Percentiles rank a stretch among this genome's conserved stretches.
Evolutionary conservation across 2,113 vertebrate species (phyloP).

Genomic region (Hymenochirus boettgeri): DNA sequence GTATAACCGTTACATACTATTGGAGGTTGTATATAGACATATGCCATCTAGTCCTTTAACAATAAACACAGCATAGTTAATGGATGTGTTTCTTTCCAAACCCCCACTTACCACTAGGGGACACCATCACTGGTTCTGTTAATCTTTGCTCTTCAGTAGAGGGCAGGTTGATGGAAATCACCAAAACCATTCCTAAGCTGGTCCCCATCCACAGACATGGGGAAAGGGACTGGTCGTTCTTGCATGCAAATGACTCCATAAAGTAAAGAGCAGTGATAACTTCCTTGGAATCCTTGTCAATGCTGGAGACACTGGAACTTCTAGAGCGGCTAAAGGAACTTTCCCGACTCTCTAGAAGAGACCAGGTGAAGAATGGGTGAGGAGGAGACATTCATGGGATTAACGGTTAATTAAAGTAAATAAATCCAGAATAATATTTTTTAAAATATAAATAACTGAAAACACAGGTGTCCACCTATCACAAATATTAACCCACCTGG

Average conservation of each 20-base stretch:
- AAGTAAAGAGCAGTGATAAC: conserved; percentile 88
- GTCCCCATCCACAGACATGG: conserved; percentile 95
- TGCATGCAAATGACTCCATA: conserved; percentile 84
- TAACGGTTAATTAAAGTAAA: too few relatives aligned
- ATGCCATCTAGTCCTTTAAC: too few relatives aligned
- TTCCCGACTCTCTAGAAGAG: conserved; percentile 87
- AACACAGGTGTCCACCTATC: too few relatives aligned
- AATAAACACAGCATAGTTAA: conserved; percentile 21
- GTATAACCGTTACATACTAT: too few relatives aligned
- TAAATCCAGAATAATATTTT: too few relatives aligned
- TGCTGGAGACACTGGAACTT: conserved; percentile 96
- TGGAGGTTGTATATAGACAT: too few relatives aligned
- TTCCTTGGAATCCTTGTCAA: conserved; percentile 93
- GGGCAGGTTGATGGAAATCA: conserved; percentile 85
- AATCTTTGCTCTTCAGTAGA: conserved; percentile 79
- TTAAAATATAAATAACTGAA: too few relatives aligned
- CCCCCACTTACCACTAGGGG: conserved; percentile 77
- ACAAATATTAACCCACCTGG: too few relatives aligned
- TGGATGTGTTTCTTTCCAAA: too few relatives aligned
- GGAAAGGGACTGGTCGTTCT: conserved; percentile 72
- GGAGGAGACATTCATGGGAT: too few relatives aligned
- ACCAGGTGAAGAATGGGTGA: conserved; percentile 5
- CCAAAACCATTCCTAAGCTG: conserved; percentile 83
- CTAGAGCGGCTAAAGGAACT: conserved; percentile 94
- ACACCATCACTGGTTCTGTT: conserved; percentile 78